Evolutionary conservation across 1,140 invertebrate genomes (phyloP), one percentile per base, ranked within the genome.

Genomic region (Cyrtorhinus lividipennis): DNA sequence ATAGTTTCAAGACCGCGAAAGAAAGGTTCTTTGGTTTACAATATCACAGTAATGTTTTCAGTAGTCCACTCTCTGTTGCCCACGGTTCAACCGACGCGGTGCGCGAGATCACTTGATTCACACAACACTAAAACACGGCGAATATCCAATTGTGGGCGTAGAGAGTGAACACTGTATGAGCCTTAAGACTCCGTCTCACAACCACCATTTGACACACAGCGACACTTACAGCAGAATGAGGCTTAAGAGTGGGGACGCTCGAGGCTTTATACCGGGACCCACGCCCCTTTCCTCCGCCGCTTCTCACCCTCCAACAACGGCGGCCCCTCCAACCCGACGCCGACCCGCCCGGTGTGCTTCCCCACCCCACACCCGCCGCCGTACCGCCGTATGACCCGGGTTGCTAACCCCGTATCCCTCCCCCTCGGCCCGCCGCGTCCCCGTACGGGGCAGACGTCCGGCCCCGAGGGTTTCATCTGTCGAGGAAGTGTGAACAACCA

Each of bases 101-200:
- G 56, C 22, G 30, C 59, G 20, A 44, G 57, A 22, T 24, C 44
- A 20, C 22, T 56, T n/a, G 23, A 46, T 27, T 24, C 57, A 62
- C 64, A 38, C 20, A 27, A 66, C 61, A 44, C 45, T 24, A 24
- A 18, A 62, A 63, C 48, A 59, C 56, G 8, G 61, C 62, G 56
- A 68, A 68, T 68, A 68, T 68, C 67, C 67, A 68, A 60, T 66
- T 65, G 62, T 46, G 63, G 24, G 65, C 63, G 67, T 68, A 68
- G 61, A 68, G 67, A 59, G 65, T 66, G 63, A 68, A 68, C 62
- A 68, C 61, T 59, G 67, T 68, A 62, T 68, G 67, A 45, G 64
- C 62, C 30, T 64, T 66, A 38, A 64, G 62, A 59, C 61, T 64
- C 38, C 67, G 65, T 60, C 67, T 61, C 30, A 66, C 30, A 62